Evolutionary conservation across 2,888 invertebrate genomes (phyloP), one percentile per base, ranked within the genome.

Genomic region (Agriotes lineatus): DNA sequence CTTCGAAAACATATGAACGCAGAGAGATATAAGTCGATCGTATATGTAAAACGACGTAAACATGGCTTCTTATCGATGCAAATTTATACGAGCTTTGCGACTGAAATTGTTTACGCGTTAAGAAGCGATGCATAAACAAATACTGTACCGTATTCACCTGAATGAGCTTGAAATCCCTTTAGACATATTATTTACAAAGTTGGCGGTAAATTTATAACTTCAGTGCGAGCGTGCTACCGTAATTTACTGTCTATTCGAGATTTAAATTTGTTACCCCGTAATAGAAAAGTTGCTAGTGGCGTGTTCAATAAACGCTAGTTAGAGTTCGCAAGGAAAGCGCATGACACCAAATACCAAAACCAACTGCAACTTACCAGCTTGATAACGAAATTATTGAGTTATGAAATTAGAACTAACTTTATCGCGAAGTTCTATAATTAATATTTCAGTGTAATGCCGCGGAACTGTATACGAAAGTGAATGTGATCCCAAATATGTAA

Each of bases 351-450:
- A 33, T 19, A 33, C 52, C 52, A 48, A 50, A 50, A 33, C 33
- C 52, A 48, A 50, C 25, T 16, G 52, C 52, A 33, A 52, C 52
- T 52, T 52, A 25, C 44, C 18, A 25, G 35, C 19, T 33, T 42
- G 58, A 30, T 44, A 42, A 44, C 44, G 20, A 39, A 58, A 58
- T 58, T 58, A 58, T 58, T 44, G 58, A 58, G 58, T 37, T 42
- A 58, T 44, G 44, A 44, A 58, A 58, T 58, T 58, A 58, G 42
- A 44, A 42, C 44, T 44, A 57, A 57, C 58, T 58, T 58, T 39
- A 58, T 58, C 44, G 42, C 33, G 14, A 58, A 58, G 58, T 58
- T 58, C 30, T 44, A n/a, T 44, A 58, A 58, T 58, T 58, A 58
- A 58, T 58, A 58, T 42, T 58, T 42, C 42, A 58, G 58, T 44